Conservation (phyloP, 2,797 vertebrate species). For the Myotis daubentonii region DNA sequence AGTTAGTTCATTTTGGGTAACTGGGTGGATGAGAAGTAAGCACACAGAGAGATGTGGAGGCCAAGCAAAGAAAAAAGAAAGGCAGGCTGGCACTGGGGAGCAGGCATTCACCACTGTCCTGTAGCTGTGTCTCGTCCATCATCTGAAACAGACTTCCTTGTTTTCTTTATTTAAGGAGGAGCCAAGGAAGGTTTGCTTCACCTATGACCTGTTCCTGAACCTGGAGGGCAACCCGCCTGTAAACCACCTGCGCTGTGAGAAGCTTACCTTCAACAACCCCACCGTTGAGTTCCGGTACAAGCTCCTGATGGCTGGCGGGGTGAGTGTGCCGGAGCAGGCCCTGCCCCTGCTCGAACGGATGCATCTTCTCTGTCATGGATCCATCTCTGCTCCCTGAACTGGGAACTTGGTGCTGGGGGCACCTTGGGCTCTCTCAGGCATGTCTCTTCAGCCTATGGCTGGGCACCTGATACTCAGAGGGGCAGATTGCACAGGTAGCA, state of each 20-base stretch:
- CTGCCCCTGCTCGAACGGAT: too few species aligned
- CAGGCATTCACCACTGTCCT: background rate
- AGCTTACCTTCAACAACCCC: constrained; percentile 99
- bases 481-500: background rate
- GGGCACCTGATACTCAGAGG: background rate
- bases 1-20: background rate
- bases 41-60: background rate
- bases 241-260: constrained; percentile 98
- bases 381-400: background rate
- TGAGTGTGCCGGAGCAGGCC: constrained; percentile 84
- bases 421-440: background rate
- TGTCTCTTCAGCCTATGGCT: fast-evolving
- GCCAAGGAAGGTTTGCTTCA: constrained; percentile 97
- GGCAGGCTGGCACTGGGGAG: background rate
- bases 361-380: background rate
- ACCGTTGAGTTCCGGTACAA: constrained; percentile 98
- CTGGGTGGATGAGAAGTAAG: background rate
- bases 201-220: constrained; percentile 98
- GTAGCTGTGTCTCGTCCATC: background rate
- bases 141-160: constrained; percentile 36
- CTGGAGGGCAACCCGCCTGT: constrained; percentile 98
- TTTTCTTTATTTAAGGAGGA: constrained; percentile 91
- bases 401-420: too few species aligned
- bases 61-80: background rate
- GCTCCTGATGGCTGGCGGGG: constrained; percentile 97